Base-by-base conservation (phyloP, 2,113 vertebrate species). In the Pseudolaguvia tuberculata region DNA sequence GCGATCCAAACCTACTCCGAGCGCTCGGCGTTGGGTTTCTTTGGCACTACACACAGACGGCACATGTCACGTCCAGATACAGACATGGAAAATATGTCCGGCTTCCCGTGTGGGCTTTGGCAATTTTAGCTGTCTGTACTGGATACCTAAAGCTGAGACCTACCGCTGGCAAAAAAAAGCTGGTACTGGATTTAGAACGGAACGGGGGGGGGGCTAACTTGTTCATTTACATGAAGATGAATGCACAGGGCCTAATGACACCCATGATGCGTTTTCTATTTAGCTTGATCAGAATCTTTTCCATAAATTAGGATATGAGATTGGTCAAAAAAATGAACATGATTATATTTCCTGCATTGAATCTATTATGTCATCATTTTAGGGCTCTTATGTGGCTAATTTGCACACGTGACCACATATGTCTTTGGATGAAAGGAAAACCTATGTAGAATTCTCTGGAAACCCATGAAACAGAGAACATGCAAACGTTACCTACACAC, bases 11-110 rank as follows among this genome's bases (percentile, higher is more conserved):
- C 69, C 2, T 14, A 21, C 35, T 74, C 15, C n/a, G 2, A 75
- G 39, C 25, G 50, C 58, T 20, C 18, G 2, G 56, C 17, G n/a
- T 72, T 31, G 39, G 53, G 70, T 72, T 72, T 72, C 70, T 59
- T n/a, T 47, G 45, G 23, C 39, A n/a, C 57, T 21, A 21, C 42
- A 9, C 1, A 5, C 57, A 61, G 56, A 12, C 56, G 29, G 0
- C 2, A 1, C 23, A n/a, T 7, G 18, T 61, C 70, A 35, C 21
- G 11, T 57, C 25, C n/a, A 56, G 69, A 72, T 48, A 72, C 42
- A 17, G 56, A 14, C 23, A 48, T 48, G 55, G 70, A 72, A 72
- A 57, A 48, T 58, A n/a, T 13, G 5, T 25, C 55, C 59, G 25
- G 55, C 11, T 47, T 31, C 53, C 57, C 35, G 57, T 21, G 31